Evolutionary conservation across 2,888 invertebrate genomes (phyloP).

Genomic region (Petrolisthes manimaculis): DNA sequence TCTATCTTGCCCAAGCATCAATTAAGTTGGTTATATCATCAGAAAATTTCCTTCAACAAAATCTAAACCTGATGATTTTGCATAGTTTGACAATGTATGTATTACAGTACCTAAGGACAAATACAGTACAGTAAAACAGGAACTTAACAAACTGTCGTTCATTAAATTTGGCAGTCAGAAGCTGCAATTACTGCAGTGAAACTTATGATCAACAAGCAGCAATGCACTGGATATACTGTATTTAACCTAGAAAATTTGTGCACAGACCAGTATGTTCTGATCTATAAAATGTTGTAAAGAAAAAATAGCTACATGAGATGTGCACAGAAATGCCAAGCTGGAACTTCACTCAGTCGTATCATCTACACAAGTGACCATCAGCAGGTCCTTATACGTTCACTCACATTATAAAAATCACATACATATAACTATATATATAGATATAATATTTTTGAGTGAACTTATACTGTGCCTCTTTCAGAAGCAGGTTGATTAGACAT

Average conservation of each 20-base stretch:
- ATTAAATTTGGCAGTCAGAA: too few species aligned
- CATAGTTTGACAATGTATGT: too few species aligned
- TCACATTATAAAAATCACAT: neutral
- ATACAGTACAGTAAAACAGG: too few species aligned
- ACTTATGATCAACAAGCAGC: neutral
- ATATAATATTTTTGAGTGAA: neutral
- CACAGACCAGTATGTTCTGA: neutral
- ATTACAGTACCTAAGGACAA: too few species aligned
- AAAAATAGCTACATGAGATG: neutral
- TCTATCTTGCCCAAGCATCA: too few species aligned
- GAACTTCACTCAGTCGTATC: neutral
- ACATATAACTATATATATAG: neutral
- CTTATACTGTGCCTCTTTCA: neutral
- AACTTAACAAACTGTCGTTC: too few species aligned
- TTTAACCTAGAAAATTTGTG: neutral
- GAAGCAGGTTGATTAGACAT: neutral
- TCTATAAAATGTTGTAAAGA: neutral
- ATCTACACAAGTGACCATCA: neutral
- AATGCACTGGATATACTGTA: neutral
- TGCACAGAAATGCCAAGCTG: neutral
- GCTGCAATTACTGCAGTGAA: too few species aligned
- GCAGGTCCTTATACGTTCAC: neutral
- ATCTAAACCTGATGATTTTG: too few species aligned
- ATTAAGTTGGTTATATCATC: too few species aligned
- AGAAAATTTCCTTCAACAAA: too few species aligned